These are phyloP conservation scores for Chloroceryle amazona DNA, from an alignment of 2,797 vertebrate species.

Conservation along the genomic window DNA sequence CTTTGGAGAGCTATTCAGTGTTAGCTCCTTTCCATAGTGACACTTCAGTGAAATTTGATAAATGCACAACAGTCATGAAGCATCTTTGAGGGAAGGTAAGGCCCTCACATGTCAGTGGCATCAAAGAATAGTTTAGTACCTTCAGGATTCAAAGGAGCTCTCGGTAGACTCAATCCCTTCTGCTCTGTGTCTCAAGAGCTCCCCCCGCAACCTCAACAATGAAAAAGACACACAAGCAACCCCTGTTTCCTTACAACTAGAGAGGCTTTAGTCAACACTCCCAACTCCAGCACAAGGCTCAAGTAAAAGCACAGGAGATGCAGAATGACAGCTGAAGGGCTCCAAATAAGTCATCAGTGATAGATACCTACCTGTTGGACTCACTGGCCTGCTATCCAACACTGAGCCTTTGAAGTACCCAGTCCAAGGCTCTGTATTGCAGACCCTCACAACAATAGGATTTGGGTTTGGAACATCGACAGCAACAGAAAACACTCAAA, in stretches of 20 bases:
- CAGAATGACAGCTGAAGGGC: background rate
- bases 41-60: background rate
- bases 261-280: background rate
- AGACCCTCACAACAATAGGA: background rate
- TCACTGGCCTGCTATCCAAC: background rate
- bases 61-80: background rate
- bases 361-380: background rate
- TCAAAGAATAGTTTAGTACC: background rate
- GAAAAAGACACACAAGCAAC: background rate
- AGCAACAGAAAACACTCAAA: background rate
- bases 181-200: background rate
- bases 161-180: background rate
- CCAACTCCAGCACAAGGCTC: background rate
- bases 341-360: background rate
- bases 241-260: accelerated
- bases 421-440: background rate
- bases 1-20: background rate
- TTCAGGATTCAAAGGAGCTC: background rate
- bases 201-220: background rate
- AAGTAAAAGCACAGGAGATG: background rate
- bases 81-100: background rate
- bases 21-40: background rate
- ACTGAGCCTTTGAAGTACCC: background rate
- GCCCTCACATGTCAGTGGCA: accelerated
- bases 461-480: background rate